These are phyloP conservation scores for Coracias cyanogaster DNA, from an alignment of 2,797 vertebrate species.

Conservation along the genomic window DNA sequence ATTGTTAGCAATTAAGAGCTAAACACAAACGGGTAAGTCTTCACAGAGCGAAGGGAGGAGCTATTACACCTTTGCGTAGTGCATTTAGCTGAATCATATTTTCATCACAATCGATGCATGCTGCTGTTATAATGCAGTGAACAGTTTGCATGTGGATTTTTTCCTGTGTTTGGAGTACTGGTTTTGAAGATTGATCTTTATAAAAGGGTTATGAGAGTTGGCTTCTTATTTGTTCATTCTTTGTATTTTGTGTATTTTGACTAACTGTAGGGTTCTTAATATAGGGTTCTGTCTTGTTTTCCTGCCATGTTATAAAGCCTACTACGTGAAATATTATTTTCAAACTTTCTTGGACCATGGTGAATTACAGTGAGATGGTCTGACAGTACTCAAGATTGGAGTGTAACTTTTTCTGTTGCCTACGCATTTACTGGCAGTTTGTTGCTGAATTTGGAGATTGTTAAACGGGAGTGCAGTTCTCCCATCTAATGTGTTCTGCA, in stretches of 20 bases:
- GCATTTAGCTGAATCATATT: background rate
- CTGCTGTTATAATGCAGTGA: background rate
- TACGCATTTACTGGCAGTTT: background rate
- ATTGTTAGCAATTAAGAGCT: background rate
- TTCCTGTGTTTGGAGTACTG: background rate
- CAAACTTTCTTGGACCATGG: background rate
- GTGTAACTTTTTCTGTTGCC: background rate
- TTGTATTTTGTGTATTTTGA: background rate
- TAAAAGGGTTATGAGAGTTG: background rate
- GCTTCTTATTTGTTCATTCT: background rate
- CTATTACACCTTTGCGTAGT: background rate
- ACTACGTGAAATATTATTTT: background rate
- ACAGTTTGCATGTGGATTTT: background rate
- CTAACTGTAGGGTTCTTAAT: background rate
- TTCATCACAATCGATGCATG: background rate
- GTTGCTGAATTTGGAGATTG: background rate
- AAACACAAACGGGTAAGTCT: background rate
- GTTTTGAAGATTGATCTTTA: background rate
- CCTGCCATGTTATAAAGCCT: background rate
- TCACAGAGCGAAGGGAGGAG: background rate
- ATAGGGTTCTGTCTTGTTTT: background rate
- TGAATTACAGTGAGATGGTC: constrained; percentile 10
- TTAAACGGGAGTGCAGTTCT: background rate
- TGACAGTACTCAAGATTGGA: background rate
- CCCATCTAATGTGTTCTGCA: background rate